Evolutionary conservation across 2,888 invertebrate species (phyloP).

Genomic region (Clostera curtula): DNA sequence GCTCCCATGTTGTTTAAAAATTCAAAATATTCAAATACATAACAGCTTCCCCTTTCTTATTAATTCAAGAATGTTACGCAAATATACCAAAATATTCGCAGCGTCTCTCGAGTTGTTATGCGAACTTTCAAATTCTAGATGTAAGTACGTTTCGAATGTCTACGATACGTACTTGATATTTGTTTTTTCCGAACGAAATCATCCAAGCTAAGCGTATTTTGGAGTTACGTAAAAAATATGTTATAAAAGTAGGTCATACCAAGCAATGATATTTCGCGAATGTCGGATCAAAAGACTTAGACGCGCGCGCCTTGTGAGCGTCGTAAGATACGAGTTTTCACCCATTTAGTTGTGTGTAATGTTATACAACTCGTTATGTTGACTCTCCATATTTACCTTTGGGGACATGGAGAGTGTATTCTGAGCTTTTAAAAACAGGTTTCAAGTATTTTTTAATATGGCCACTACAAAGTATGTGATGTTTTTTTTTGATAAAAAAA

Average conservation of each 20-base stretch:
- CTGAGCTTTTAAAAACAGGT: neutral
- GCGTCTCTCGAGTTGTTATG: too few species aligned
- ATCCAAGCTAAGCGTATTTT: too few species aligned
- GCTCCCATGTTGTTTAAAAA: slow-evolving; percentile 14
- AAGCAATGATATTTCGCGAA: slow-evolving; percentile 25
- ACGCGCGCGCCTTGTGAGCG: slow-evolving; percentile 23
- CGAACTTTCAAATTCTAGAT: too few species aligned
- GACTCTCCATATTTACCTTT: slow-evolving; percentile 16
- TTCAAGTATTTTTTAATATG: too few species aligned
- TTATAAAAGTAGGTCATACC: slow-evolving; percentile 33
- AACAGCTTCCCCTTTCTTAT: slow-evolving; percentile 28
- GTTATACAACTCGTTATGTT: slow-evolving; percentile 19
- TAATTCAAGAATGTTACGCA: slow-evolving; percentile 32
- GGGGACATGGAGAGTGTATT: slow-evolving; percentile 4
- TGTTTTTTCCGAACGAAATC: too few species aligned
- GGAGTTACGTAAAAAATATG: too few species aligned
- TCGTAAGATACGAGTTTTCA: slow-evolving; percentile 28
- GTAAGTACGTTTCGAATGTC: too few species aligned
- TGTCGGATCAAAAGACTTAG: slow-evolving; percentile 26
- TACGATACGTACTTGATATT: too few species aligned
- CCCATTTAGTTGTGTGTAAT: slow-evolving; percentile 26
- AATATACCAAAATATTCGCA: slow-evolving; percentile 22
- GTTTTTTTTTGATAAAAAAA: neutral
- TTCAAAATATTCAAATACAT: slow-evolving; percentile 25
- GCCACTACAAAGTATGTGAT: neutral